Conservation (phyloP, 1,140 invertebrate genomes). For the Argopecten irradians region DNA sequence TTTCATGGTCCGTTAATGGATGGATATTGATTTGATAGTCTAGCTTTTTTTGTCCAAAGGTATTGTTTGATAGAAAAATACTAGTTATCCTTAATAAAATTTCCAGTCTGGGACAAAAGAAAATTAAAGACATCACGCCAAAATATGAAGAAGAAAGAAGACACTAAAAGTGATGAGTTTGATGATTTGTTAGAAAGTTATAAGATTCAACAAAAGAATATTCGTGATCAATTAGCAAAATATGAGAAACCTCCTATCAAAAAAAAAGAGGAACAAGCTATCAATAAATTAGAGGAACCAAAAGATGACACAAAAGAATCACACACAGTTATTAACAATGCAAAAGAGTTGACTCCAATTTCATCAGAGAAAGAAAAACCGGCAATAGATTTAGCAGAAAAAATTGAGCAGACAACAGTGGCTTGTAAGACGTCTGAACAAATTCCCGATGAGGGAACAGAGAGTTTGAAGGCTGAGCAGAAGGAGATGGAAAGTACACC, state of each 20-base stretch:
- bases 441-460: background rate
- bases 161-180: background rate
- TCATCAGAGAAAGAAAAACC: background rate
- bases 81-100: background rate
- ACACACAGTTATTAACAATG: background rate
- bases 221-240: background rate
- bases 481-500: background rate
- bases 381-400: background rate
- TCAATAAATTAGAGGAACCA: background rate
- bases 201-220: background rate
- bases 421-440: background rate
- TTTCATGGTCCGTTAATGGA: too few relatives aligned
- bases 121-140: slow-evolving; percentile 13
- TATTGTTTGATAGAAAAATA: too few relatives aligned
- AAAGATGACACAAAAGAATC: background rate
- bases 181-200: slow-evolving; percentile 11
- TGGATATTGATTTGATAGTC: too few relatives aligned
- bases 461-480: background rate
- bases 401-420: background rate
- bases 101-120: slow-evolving; percentile 39
- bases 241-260: background rate
- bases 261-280: background rate
- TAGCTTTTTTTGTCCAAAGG: too few relatives aligned
- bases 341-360: background rate
- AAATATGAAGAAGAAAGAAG: slow-evolving; percentile 1